Conservation (phyloP, 2,113 vertebrate species). For the Carassius gibelio region DNA sequence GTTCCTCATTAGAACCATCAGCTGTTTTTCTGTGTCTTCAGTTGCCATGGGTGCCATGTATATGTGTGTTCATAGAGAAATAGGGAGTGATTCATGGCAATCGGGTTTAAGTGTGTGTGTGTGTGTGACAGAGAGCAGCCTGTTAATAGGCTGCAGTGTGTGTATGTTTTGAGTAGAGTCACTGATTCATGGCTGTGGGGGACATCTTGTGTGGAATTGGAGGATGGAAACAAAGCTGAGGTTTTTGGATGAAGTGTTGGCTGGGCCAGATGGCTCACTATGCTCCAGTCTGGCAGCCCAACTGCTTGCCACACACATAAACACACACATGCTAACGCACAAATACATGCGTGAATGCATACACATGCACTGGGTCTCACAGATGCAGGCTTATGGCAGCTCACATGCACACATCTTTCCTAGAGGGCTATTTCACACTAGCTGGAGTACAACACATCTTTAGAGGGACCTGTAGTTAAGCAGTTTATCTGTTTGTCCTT, state of each 20-base stretch:
- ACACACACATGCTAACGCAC: slow-evolving; percentile 45
- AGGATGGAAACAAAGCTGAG: slow-evolving; percentile 63
- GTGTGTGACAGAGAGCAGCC: slow-evolving; percentile 43
- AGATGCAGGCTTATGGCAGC: background rate
- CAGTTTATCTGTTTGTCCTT: background rate
- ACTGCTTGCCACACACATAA: slow-evolving; percentile 51
- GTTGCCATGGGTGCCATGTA: slow-evolving; percentile 2
- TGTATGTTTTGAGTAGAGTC: slow-evolving; percentile 49
- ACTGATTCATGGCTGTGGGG: slow-evolving; percentile 55
- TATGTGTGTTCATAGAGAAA: slow-evolving; percentile 18
- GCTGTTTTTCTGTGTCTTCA: slow-evolving; percentile 25
- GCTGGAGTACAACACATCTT: slow-evolving; percentile 23
- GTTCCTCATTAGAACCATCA: slow-evolving; percentile 37
- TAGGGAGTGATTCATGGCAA: slow-evolving; percentile 28
- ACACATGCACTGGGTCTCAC: slow-evolving; percentile 13
- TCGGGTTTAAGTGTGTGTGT: background rate
- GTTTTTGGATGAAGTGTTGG: slow-evolving; percentile 56
- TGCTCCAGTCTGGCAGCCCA: slow-evolving; percentile 63
- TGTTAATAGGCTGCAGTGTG: slow-evolving; percentile 34
- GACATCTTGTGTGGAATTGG: slow-evolving; percentile 58
- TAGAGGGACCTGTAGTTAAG: slow-evolving; percentile 11
- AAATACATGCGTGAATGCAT: slow-evolving; percentile 45
- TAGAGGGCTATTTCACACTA: slow-evolving; percentile 80
- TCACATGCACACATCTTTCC: background rate
- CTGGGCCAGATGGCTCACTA: slow-evolving; percentile 62